phyloP scores from a whole-genome alignment of 2,113 vertebrate species.

The Heloderma charlesbogerti region DNA sequence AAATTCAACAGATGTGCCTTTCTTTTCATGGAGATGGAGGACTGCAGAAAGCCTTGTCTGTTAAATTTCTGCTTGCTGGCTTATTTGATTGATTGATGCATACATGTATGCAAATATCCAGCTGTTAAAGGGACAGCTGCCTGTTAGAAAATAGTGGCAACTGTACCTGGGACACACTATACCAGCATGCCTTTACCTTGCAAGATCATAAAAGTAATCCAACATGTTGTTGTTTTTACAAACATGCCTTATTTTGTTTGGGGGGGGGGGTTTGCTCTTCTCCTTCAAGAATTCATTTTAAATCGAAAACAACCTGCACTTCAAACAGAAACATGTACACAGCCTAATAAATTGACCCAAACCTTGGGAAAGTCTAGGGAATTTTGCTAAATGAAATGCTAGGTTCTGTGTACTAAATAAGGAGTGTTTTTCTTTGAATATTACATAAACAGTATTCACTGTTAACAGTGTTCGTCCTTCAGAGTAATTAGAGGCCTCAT shows the following conservation, averaged over 20 bases:
- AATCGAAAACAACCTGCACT: not conserved
- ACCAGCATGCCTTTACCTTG: not conserved
- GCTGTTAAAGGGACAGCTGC: not conserved
- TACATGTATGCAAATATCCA: not conserved
- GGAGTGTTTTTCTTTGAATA: constrained; percentile 23
- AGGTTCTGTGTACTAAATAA: not conserved
- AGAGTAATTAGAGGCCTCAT: constrained; percentile 27
- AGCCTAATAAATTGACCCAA: constrained; percentile 2
- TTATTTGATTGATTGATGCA: not conserved
- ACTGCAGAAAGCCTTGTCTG: not conserved
- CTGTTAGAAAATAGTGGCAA: not conserved
- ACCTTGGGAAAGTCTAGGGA: constrained; percentile 20
- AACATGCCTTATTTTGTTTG: not conserved
- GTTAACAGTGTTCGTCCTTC: constrained; percentile 33
- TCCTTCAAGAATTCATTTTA: not conserved
- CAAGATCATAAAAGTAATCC: not conserved
- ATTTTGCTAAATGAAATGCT: constrained; percentile 31
- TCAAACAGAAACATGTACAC: not conserved
- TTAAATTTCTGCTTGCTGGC: not conserved
- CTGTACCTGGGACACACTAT: not conserved
- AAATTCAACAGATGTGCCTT: not conserved
- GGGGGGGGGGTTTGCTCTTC: not conserved
- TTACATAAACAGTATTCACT: constrained; percentile 38
- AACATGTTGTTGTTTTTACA: too few relatives aligned
- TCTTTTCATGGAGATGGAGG: not conserved